Percentiles rank a stretch among this genome's conserved stretches.
Conservation (phyloP, 2,797 vertebrate species). For the Anguilla marmorata region DNA sequence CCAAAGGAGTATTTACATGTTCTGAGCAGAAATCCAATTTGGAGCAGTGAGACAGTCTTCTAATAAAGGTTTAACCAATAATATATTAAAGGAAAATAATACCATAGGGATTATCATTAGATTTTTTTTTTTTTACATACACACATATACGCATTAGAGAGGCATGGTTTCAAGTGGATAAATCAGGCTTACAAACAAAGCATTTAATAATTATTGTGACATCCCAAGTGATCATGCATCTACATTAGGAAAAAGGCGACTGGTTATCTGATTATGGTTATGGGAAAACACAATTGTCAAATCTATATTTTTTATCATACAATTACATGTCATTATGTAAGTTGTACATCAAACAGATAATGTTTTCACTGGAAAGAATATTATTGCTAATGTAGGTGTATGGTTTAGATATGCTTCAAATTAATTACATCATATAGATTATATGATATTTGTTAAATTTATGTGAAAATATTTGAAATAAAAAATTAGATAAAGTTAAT, state of each 20-base stretch:
- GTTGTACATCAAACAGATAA: neutral
- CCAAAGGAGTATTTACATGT: constrained; percentile 47
- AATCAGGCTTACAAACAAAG: neutral
- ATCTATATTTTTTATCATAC: neutral
- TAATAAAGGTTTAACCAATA: constrained; percentile 51
- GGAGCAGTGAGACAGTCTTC: constrained; percentile 29
- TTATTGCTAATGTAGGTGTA: neutral
- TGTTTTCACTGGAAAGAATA: neutral
- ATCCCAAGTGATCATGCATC: neutral
- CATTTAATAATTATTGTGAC: neutral
- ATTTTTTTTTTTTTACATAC: neutral
- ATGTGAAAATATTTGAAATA: too few relatives aligned
- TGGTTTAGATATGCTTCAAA: neutral
- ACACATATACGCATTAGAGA: neutral
- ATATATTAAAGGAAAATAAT: constrained; percentile 44
- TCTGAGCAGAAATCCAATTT: constrained; percentile 49
- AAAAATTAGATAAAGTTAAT: neutral
- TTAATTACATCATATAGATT: neutral
- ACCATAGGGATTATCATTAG: constrained; percentile 41
- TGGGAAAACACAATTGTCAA: neutral
- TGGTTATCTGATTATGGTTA: neutral
- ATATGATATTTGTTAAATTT: too few relatives aligned
- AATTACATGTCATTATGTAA: neutral
- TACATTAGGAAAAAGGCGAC: neutral
- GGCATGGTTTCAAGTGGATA: neutral